Percentiles rank a stretch among this genome's conserved stretches.
Conservation (phyloP, 2,888 invertebrate species). For the Rhamnusium bicolor region DNA sequence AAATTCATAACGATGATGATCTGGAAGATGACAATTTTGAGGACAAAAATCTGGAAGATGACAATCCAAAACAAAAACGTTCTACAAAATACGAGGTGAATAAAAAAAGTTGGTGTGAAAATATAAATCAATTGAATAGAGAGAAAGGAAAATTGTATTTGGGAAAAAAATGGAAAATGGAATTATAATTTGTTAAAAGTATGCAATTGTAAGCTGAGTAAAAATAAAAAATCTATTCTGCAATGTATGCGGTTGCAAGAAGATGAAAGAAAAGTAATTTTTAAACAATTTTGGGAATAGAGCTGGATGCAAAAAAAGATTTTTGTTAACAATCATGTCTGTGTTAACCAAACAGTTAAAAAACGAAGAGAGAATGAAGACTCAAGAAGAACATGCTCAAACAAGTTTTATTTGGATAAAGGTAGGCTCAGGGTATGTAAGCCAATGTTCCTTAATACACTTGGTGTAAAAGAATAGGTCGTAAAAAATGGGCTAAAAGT, state of each 20-base stretch:
- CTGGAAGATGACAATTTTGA: neutral
- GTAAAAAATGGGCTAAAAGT: too few species aligned
- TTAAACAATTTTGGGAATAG: conserved; percentile 22
- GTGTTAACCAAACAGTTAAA: too few species aligned
- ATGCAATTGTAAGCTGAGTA: conserved; percentile 27
- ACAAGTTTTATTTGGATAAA: too few species aligned
- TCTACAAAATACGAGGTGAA: conserved; percentile 10
- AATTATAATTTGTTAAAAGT: conserved; percentile 10
- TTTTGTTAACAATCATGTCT: conserved; percentile 21
- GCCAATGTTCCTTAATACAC: too few species aligned
- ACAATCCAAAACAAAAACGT: conserved; percentile 2
- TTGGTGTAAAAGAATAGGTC: too few species aligned
- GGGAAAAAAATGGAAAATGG: conserved; percentile 22
- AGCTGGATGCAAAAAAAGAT: conserved; percentile 11
- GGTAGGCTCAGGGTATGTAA: too few species aligned
- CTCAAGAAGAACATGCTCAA: too few species aligned
- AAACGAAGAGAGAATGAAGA: too few species aligned
- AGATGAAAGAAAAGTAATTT: conserved; percentile 22
- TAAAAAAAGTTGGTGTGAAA: conserved; percentile 18
- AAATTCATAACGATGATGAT: neutral
- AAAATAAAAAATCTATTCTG: conserved; percentile 7
- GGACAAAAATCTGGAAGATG: conserved; percentile 18
- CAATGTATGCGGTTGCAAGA: conserved; percentile 21
- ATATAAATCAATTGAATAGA: conserved; percentile 26
- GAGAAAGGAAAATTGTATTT: conserved; percentile 25